Base-by-base conservation (phyloP, 2,113 vertebrate species). In the Spilogale gracilis region DNA sequence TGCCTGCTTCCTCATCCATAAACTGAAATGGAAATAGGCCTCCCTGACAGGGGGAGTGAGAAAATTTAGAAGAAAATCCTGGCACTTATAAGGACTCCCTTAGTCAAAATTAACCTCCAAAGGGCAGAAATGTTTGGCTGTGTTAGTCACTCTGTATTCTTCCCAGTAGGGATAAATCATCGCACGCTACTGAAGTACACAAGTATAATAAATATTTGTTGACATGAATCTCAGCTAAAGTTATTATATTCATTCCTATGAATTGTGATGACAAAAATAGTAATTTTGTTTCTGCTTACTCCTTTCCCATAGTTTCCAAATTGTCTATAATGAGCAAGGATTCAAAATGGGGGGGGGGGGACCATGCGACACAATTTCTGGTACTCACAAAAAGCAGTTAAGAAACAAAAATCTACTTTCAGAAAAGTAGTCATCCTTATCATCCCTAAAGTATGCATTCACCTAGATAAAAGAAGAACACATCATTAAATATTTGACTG, bases 401-500 rank as follows among this genome's bases (percentile, higher is more conserved):
- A 76, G 27, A 89, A 93, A 79, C 38, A 83, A 91, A 76, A 25
- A 18, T 73, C 93, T 93, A 71, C 52, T 82, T 81, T 92, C 82
- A 91, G 61, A 93, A 54, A 83, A 65, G 21, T 20, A 95, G 60
- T 82, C 63, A 65, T 63, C 50, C 52, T 76, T 94, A 76, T 61
- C 74, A 43, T 18, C 30, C 27, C 50, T 50, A 30, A 71, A 74
- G 74, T 86, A 67, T 21, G 89, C 38, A 30, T 56, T 82, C 63
- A 58, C 60, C 58, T 78, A 93, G 23, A 50, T 79, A 63, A 96
- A 96, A 78, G 76, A 69, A 89, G 69, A 60, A 73, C n/a, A 79
- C 17, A 17, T 88, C 54, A 91, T 93, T 81, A 71, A 76, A 79
- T 83, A 93, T 90, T 78, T 71, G 74, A 87, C 78, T 91, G 81